A percentile compares a stretch with the other conserved stretches of the same genome.
Conservation (phyloP, 2,888 invertebrate species). For the Scelioninae gen. 1 region DNA sequence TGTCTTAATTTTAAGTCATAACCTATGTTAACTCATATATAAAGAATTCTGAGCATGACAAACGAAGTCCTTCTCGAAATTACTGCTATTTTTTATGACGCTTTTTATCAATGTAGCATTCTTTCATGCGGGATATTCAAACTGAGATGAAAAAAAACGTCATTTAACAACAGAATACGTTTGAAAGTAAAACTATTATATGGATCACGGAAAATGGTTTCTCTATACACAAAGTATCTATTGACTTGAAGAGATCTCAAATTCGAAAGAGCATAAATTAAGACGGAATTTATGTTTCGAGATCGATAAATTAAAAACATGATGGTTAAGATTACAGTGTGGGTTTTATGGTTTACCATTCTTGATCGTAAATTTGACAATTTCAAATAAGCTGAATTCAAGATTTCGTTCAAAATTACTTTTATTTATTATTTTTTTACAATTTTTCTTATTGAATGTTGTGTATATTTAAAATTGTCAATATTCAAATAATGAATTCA, state of each 20-base stretch:
- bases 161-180: not conserved
- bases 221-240: not conserved
- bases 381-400: too few relatives aligned
- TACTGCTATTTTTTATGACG: conserved; percentile 26
- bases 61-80: conserved; percentile 27
- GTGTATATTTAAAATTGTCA: too few relatives aligned
- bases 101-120: conserved; percentile 30
- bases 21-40: conserved; percentile 31
- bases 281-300: too few relatives aligned
- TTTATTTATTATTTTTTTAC: too few relatives aligned
- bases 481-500: too few relatives aligned
- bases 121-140: conserved; percentile 12
- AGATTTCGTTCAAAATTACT: too few relatives aligned
- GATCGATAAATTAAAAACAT: too few relatives aligned
- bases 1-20: conserved; percentile 26
- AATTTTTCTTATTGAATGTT: too few relatives aligned
- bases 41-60: conserved; percentile 22
- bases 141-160: not conserved
- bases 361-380: too few relatives aligned
- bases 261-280: conserved; percentile 1
- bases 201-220: not conserved
- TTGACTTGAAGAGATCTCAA: not conserved
- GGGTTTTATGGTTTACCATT: too few relatives aligned
- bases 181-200: conserved; percentile 2
- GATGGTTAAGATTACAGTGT: too few relatives aligned